Evolutionary conservation across 2,113 vertebrate species (phyloP).

Genomic region (Nanger granti): DNA sequence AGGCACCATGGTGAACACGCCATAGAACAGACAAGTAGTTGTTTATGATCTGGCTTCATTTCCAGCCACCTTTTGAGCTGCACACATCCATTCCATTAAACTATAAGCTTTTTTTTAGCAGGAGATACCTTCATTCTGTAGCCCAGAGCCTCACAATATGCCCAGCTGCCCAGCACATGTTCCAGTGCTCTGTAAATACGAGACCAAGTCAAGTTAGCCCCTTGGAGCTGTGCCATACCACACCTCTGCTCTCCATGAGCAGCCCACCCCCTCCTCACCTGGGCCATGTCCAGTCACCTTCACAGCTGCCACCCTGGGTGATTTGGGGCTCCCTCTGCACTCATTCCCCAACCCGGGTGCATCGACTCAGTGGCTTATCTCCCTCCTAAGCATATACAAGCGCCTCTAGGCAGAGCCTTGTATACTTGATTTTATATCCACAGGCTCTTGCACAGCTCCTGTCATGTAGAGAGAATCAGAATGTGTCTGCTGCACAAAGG

Average conservation of each 20-base stretch:
- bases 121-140: background rate
- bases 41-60: background rate
- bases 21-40: rapidly evolving
- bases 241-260: background rate
- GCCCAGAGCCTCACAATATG: background rate
- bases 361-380: background rate
- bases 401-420: background rate
- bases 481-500: background rate
- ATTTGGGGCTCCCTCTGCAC: background rate
- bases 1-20: background rate
- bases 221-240: background rate
- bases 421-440: background rate
- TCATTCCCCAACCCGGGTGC: background rate
- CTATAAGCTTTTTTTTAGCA: background rate
- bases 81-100: background rate
- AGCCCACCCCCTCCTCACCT: background rate
- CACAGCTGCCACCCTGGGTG: background rate
- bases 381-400: background rate
- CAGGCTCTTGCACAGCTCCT: background rate
- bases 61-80: background rate
- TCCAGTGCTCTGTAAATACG: background rate
- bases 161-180: background rate
- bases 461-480: background rate
- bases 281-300: background rate
- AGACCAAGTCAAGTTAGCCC: background rate